Percentiles rank a stretch among this genome's conserved stretches.
Conservation (phyloP, 2,888 invertebrate species). For the Hymenopus coronatus region DNA sequence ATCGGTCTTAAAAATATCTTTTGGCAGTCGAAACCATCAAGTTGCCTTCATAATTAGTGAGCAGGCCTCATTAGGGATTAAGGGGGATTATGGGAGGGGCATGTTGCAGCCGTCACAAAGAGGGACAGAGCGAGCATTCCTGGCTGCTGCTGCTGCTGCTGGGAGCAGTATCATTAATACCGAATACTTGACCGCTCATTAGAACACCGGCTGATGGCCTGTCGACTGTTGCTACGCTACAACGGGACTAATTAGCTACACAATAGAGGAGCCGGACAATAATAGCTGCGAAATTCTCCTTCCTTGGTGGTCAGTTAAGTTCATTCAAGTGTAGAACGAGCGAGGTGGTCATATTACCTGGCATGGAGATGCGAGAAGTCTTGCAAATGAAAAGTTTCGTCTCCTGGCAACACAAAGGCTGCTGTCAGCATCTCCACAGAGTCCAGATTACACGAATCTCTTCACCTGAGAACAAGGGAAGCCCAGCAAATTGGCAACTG, state of each 20-base stretch:
- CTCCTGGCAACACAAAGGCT: not conserved
- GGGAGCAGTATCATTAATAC: not conserved
- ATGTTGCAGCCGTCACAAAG: not conserved
- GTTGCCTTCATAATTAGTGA: not conserved
- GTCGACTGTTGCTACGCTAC: constrained; percentile 9
- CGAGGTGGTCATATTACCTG: not conserved
- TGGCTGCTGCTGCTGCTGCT: not conserved
- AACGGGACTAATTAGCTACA: constrained; percentile 9
- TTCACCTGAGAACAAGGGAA: not conserved
- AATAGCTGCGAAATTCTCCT: not conserved
- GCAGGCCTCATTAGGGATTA: not conserved
- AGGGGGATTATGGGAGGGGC: not conserved
- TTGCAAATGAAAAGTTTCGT: not conserved
- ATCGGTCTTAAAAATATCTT: not conserved
- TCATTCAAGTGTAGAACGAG: not conserved
- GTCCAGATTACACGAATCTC: not conserved
- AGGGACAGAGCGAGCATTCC: not conserved
- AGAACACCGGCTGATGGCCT: not conserved
- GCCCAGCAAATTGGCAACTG: not conserved
- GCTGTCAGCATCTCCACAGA: not conserved
- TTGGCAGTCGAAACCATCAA: not conserved
- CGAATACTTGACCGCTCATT: constrained; percentile 41
- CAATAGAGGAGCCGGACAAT: not conserved
- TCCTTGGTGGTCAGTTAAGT: constrained; percentile 2
- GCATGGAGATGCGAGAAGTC: not conserved